These are phyloP conservation scores for Nycteola revayana DNA, from an alignment of 2,888 invertebrate species.

Conservation along the genomic window DNA sequence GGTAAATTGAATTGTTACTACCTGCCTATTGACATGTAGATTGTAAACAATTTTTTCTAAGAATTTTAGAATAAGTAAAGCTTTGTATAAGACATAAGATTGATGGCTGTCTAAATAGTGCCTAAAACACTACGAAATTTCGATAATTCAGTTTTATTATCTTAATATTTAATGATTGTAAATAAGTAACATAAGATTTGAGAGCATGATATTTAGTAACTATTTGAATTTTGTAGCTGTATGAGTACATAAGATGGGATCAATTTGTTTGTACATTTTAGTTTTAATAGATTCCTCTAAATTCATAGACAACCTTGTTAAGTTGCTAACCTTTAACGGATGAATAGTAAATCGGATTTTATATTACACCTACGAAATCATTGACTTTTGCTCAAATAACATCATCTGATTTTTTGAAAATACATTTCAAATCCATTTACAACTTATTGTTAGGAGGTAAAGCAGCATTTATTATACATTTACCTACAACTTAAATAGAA, in stretches of 20 bases:
- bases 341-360: constrained; percentile 4
- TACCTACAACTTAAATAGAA: constrained; percentile 8
- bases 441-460: constrained; percentile 4
- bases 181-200: constrained; percentile 57
- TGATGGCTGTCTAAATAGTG: constrained; percentile 83
- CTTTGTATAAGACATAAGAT: constrained; percentile 79
- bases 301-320: constrained; percentile 8
- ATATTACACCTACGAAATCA: constrained; percentile 9
- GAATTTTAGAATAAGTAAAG: constrained; percentile 63
- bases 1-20: constrained; percentile 69
- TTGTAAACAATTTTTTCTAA: constrained; percentile 66
- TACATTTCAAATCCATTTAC: constrained; percentile 1
- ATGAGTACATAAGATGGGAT: constrained; percentile 68
- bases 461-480: constrained; percentile 11
- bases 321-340: neutral
- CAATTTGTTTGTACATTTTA: constrained; percentile 64
- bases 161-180: constrained; percentile 69
- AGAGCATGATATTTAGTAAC: constrained; percentile 58
- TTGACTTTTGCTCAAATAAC: constrained; percentile 28
- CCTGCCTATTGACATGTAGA: constrained; percentile 79
- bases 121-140: constrained; percentile 82
- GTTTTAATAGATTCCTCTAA: constrained; percentile 23
- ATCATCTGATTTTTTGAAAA: constrained; percentile 11
- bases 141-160: constrained; percentile 78
- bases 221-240: constrained; percentile 58